A percentile compares a stretch with the other conserved stretches of the same genome.
Conservation (phyloP, 2,113 vertebrate genomes). For the Aythya baeri region DNA sequence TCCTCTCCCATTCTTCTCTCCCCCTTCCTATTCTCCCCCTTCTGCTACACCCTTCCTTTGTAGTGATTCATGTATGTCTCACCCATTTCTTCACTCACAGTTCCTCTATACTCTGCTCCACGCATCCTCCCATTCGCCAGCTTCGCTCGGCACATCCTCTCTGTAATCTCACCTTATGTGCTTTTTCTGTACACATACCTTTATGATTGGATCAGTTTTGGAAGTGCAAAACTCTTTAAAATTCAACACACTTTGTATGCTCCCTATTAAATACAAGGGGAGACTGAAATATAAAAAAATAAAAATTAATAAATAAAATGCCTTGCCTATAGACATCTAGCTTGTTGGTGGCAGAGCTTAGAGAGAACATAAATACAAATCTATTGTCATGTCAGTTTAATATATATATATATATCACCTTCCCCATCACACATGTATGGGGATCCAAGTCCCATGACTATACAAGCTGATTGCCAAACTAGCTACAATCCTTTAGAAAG, state of each 20-base stretch:
- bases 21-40: neutral
- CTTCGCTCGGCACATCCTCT: neutral
- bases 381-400: neutral
- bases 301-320: neutral
- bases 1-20: neutral
- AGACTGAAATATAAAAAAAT: neutral
- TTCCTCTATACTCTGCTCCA: neutral
- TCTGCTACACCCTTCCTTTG: neutral
- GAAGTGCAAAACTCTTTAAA: neutral
- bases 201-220: neutral
- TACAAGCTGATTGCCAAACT: neutral
- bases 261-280: neutral
- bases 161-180: rapidly evolving
- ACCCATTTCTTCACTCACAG: neutral
- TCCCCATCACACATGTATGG: rapidly evolving
- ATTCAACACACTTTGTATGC: neutral
- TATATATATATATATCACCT: neutral
- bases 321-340: neutral
- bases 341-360: neutral
- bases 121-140: neutral
- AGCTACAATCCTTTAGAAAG: neutral
- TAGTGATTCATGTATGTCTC: rapidly evolving
- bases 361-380: neutral
- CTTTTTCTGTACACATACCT: neutral
- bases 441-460: neutral